Conservation (phyloP, 2,113 vertebrate species). For the Zapornia atra region DNA sequence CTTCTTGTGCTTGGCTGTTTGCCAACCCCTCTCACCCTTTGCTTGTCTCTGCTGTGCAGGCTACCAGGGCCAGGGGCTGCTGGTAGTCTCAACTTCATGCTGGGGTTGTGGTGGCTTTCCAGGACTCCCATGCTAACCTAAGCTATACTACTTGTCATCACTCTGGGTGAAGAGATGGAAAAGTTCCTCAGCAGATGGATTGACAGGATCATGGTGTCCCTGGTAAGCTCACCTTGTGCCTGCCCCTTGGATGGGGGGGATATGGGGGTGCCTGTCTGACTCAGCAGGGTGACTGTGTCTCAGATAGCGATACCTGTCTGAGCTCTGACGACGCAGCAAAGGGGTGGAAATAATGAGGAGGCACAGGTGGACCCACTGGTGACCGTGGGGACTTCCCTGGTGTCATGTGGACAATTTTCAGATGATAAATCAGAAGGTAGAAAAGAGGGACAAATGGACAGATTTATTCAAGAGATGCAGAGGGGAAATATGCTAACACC, state of each 20-base stretch:
- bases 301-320: neutral
- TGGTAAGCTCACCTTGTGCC: rapidly evolving
- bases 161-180: neutral
- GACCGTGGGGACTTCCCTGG: neutral
- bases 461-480: neutral
- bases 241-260: neutral
- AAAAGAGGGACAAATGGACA: neutral
- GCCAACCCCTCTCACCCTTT: neutral
- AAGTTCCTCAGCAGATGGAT: neutral
- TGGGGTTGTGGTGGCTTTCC: neutral
- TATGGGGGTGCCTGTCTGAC: neutral
- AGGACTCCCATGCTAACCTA: neutral
- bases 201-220: neutral
- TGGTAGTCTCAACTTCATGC: neutral
- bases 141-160: neutral
- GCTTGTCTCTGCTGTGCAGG: neutral
- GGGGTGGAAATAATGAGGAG: rapidly evolving
- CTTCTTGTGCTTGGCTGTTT: neutral
- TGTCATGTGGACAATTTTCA: neutral
- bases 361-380: neutral
- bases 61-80: neutral
- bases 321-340: neutral
- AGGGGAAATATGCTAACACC: neutral
- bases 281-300: neutral
- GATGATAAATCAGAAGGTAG: neutral